Base-by-base conservation (phyloP, 2,113 vertebrate genomes). In the Myotis lucifugus region DNA sequence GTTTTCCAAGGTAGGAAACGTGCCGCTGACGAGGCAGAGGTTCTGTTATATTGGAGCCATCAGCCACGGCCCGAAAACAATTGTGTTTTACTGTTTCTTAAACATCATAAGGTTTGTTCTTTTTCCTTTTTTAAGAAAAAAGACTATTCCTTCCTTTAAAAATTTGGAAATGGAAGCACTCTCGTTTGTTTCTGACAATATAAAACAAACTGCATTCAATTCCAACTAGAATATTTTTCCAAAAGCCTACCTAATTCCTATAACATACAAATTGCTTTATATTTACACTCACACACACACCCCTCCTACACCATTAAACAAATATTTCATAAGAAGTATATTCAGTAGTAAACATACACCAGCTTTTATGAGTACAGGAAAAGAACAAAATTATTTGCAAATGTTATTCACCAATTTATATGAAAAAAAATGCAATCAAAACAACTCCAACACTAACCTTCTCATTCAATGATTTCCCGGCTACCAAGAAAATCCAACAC, bases 311-410 rank as follows among this genome's bases (percentile, higher is more conserved):
- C n/a, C 56, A 73, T 79, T 66, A 73, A 56, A 48, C 17, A 87
- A 76, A 89, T 34, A 83, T 14, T 69, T 88, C n/a, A 37, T 32
- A 29, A 77, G 32, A 54, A 67, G 61, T 17, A 54, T n/a, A 59
- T 54, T 59, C 52, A 21, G 42, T 25, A 27, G 46, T 85, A 67
- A 90, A 79, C 46, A 66, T 17, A 85, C 19, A 21, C n/a, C 34
- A 72, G 78, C 19, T 8, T 81, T 85, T 56, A 66, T 17, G n/a
- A 87, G 11, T 67, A 69, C 29, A 77, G 59, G 29, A 87, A 76
- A 83, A 61, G 56, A 76, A 92, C 12, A 93, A 95, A 94, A 76
- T 34, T 27, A 61, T 40, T 77, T 86, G 40, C 69, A 74, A 90
- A 93, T 27, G 32, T 17, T 54, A 73, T 52, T 93, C 11, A 76